Percentiles rank a stretch among this genome's conserved stretches.
phyloP scores from a whole-genome alignment of 2,113 vertebrate species.

The Erythrocercus mccallii region DNA sequence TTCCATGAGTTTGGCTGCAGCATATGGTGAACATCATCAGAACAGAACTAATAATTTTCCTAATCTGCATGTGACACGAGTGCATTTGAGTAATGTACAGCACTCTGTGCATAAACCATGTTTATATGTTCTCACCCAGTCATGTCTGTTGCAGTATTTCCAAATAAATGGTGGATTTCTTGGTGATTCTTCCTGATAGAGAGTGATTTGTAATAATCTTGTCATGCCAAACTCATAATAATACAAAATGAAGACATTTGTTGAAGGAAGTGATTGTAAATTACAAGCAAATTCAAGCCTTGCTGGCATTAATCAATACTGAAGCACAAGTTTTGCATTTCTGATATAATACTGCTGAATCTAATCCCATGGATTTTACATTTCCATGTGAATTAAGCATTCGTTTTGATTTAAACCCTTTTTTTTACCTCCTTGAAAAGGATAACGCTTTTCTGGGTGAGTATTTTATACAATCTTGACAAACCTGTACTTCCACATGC shows the following conservation, averaged over 20 bases:
- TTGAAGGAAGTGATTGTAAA: conserved; percentile 75
- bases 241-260: conserved; percentile 74
- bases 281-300: conserved; percentile 72
- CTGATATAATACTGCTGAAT: conserved; percentile 52
- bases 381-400: conserved; percentile 47
- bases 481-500: neutral
- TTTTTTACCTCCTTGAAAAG: neutral
- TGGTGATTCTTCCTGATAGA: conserved; percentile 55
- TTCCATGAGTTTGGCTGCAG: neutral
- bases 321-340: conserved; percentile 58
- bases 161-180: conserved; percentile 42
- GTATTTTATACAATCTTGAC: neutral
- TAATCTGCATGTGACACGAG: neutral
- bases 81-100: conserved; percentile 16
- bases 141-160: conserved; percentile 31
- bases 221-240: conserved; percentile 70
- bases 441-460: neutral
- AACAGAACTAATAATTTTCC: conserved; percentile 15
- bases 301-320: conserved; percentile 73
- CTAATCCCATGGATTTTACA: conserved; percentile 38
- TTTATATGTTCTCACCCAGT: conserved; percentile 59
- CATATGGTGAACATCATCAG: neutral
- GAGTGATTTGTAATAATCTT: conserved; percentile 72
- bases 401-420: conserved; percentile 54
- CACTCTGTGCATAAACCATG: conserved; percentile 5